These are phyloP conservation scores for Flabesymbios commensalis DNA, from an alignment of 2,888 invertebrate genomes.

Conservation along the genomic window DNA sequence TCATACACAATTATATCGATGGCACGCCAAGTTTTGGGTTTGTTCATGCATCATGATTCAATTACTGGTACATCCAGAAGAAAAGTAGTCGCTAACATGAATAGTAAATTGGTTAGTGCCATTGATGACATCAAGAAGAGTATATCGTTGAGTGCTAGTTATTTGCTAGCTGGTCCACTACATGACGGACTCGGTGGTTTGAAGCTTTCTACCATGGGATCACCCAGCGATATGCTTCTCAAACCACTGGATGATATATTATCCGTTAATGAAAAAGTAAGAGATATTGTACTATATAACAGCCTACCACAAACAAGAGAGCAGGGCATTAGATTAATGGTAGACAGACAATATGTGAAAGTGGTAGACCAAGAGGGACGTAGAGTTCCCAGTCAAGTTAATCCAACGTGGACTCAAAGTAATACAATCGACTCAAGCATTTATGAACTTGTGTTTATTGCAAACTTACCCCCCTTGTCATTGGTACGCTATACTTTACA, in stretches of 20 bases:
- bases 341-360: slow-evolving; percentile 72
- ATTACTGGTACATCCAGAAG: slow-evolving; percentile 94
- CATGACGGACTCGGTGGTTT: too few species aligned
- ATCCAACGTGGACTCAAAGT: slow-evolving; percentile 75
- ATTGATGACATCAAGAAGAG: too few species aligned
- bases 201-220: too few species aligned
- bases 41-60: slow-evolving; percentile 97
- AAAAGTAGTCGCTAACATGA: slow-evolving; percentile 89
- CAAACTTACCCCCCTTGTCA: slow-evolving; percentile 76
- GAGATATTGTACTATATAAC: slow-evolving; percentile 75
- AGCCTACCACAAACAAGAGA: slow-evolving; percentile 77
- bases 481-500: slow-evolving; percentile 63
- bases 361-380: slow-evolving; percentile 63
- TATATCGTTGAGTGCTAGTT: too few species aligned
- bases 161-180: too few species aligned
- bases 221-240: too few species aligned
- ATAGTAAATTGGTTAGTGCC: too few species aligned
- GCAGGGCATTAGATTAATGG: slow-evolving; percentile 77
- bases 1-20: too few species aligned
- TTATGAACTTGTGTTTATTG: slow-evolving; percentile 74
- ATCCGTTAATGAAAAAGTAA: slow-evolving; percentile 22
- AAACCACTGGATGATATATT: too few species aligned
- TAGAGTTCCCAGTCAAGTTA: slow-evolving; percentile 76
- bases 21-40: slow-evolving; percentile 80
- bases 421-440: slow-evolving; percentile 40